Percentiles rank a stretch among this genome's conserved stretches.
Evolutionary conservation across 2,797 vertebrate genomes (phyloP).

Genomic region (Danio tinwini): DNA sequence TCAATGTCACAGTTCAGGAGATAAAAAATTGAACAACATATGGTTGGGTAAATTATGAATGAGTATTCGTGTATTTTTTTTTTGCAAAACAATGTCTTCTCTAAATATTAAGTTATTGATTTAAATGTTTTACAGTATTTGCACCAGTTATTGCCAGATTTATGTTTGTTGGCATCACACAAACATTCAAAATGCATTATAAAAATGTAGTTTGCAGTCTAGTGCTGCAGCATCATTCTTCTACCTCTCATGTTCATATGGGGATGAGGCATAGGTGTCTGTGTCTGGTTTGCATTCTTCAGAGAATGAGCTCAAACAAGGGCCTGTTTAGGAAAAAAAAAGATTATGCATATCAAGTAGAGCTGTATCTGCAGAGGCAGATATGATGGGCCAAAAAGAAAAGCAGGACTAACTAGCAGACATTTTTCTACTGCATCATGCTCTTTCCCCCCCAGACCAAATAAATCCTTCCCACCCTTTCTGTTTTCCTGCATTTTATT

Average conservation of each 20-base stretch:
- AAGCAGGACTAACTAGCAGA: neutral
- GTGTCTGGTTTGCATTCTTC: neutral
- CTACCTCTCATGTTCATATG: neutral
- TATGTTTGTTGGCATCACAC: no score
- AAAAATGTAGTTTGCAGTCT: neutral
- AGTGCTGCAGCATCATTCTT: neutral
- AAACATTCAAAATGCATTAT: no score
- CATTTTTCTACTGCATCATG: neutral
- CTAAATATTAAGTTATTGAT: neutral
- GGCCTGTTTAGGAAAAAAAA: neutral
- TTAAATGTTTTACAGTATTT: no score
- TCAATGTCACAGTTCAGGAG: no score
- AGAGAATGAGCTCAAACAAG: neutral
- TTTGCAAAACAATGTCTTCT: neutral
- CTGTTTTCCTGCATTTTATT: neutral
- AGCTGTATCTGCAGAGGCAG: neutral
- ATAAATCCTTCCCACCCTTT: neutral
- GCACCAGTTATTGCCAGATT: no score
- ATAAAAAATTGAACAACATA: neutral
- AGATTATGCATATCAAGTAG: neutral
- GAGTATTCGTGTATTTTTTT: neutral
- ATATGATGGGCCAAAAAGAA: neutral
- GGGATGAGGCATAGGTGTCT: neutral
- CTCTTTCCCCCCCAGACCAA: neutral
- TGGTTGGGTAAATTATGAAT: neutral